A percentile compares a stretch with the other conserved stretches of the same genome.
Conservation (phyloP, 2,888 invertebrate genomes). For the Morinoia aosen region DNA sequence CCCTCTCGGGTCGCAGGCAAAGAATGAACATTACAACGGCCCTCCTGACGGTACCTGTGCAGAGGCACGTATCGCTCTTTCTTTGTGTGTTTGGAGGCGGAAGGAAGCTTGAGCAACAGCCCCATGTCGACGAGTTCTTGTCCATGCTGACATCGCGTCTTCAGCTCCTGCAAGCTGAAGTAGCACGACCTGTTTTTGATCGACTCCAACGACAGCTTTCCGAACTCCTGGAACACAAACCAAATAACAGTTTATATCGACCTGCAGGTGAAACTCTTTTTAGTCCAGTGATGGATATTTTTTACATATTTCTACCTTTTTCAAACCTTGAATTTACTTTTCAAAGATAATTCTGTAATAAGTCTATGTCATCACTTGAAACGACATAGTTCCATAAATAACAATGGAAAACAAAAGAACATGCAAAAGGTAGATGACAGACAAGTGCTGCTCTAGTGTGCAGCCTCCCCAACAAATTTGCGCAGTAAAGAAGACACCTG, state of each 20-base stretch:
- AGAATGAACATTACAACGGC: background rate
- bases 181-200: constrained; percentile 74
- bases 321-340: background rate
- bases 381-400: background rate
- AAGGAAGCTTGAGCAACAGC: constrained; percentile 72
- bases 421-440: background rate
- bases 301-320: background rate
- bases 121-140: constrained; percentile 72
- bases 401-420: background rate
- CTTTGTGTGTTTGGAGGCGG: constrained; percentile 68
- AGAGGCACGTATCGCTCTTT: constrained; percentile 72
- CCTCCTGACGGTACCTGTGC: constrained; percentile 69
- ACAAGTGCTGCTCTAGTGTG: background rate
- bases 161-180: constrained; percentile 74
- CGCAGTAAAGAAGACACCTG: too few relatives aligned
- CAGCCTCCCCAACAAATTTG: too few relatives aligned
- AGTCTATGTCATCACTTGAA: background rate
- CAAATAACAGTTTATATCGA: background rate
- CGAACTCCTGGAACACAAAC: constrained; percentile 73
- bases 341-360: too few relatives aligned
- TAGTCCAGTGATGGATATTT: background rate
- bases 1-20: background rate
- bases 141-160: constrained; percentile 72
- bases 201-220: constrained; percentile 74
- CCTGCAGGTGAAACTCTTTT: background rate